A percentile compares a stretch with the other conserved stretches of the same genome.
These are phyloP conservation scores for Kuschelorhynchus macadamiae DNA, from an alignment of 2,888 invertebrate species.

Conservation along the genomic window DNA sequence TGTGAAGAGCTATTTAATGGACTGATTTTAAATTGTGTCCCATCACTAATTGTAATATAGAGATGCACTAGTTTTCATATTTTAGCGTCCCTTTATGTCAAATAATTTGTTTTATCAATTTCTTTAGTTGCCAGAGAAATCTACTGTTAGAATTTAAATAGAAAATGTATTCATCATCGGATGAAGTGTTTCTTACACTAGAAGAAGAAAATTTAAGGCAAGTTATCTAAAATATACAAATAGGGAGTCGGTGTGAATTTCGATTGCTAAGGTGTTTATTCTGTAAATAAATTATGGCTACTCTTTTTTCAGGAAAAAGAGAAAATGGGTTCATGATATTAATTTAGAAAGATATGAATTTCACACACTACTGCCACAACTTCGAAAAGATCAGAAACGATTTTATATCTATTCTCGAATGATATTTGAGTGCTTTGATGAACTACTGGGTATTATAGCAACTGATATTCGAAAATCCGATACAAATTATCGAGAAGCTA, in stretches of 20 bases:
- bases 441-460: slow-evolving; percentile 25
- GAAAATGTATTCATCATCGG: too few species aligned
- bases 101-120: too few species aligned
- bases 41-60: too few species aligned
- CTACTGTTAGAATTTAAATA: too few species aligned
- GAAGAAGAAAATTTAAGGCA: background rate
- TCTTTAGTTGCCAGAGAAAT: too few species aligned
- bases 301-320: slow-evolving; percentile 14
- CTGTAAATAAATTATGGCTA: background rate
- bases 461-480: slow-evolving; percentile 10
- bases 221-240: background rate
- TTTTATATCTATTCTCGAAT: slow-evolving; percentile 39
- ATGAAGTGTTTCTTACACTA: too few species aligned
- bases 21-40: too few species aligned
- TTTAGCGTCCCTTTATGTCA: too few species aligned
- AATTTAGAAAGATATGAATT: slow-evolving; percentile 16
- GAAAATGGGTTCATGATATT: slow-evolving; percentile 17
- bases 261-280: background rate
- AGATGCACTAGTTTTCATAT: too few species aligned
- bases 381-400: slow-evolving; percentile 31
- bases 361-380: slow-evolving; percentile 27
- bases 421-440: slow-evolving; percentile 34
- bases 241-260: too few species aligned
- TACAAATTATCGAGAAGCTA: slow-evolving; percentile 18
- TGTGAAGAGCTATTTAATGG: too few species aligned